Base-by-base conservation (phyloP, 1,140 invertebrate species). In the Camponotus floridanus region DNA sequence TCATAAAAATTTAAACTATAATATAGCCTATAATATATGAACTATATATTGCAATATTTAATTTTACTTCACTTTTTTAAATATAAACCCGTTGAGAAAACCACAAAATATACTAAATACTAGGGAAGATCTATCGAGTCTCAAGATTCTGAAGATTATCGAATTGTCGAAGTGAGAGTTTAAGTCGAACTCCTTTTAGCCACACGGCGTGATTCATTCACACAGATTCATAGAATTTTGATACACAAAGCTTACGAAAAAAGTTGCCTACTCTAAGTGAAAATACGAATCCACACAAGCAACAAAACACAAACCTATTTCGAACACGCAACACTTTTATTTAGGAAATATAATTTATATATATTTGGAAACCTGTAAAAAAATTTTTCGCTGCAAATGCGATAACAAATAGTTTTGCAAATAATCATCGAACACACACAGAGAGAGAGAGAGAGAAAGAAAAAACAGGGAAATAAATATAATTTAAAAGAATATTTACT, bases 161-260 rank as follows among this genome's bases (percentile, higher is more conserved):
- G 86, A 85, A 91, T 93, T 88, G 89, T 87, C 65, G 51, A 76
- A 76, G 80, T 62, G 88, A 91, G 85, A 93, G 88, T 91, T 94
- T 91, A 93, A 92, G 92, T 88, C 84, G 86, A 86, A 83, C 88
- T 91, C 92, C 92, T 92, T 91, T 86, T 87, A 70, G 79, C 86
- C 45, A 48, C 79, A 39, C 89, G 88, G 90, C 87, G 85, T 89
- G 91, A 91, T 64, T 86, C 90, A 92, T 94, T 94, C 26, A 26
- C 26, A 26, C 26, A 26, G 0, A 26, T 26, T 26, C 91, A 92
- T 80, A 79, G 68, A 79, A 76, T 91, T 91, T 91, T 89, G 79
- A 81, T 78, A 86, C 84, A 91, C 91, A 92, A 93, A 92, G 89
- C 83, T 76, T 39, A 88, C 55, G 91, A 91, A 92, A 93, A 80